These are phyloP conservation scores for Plebejus melissa DNA, from an alignment of 2,888 invertebrate genomes.

Conservation along the genomic window DNA sequence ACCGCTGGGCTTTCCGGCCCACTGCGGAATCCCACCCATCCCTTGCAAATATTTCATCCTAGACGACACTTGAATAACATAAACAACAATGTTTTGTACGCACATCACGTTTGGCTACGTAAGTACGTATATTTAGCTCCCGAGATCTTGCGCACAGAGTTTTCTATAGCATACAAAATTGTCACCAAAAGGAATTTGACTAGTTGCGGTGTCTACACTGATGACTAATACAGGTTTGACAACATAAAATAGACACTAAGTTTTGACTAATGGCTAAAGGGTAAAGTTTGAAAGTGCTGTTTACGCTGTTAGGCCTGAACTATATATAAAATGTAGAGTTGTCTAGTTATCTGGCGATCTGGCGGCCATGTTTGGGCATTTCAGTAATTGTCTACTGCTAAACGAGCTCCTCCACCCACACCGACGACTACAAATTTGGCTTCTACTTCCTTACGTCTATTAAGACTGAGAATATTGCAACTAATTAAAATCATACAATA, in stretches of 20 bases:
- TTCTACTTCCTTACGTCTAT: not conserved
- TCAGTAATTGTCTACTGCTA: slow-evolving; percentile 1
- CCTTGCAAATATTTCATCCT: not conserved
- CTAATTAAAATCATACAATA: not conserved
- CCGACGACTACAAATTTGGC: not conserved
- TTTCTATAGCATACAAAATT: too few relatives aligned
- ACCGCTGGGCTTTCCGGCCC: not conserved
- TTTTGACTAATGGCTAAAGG: too few relatives aligned
- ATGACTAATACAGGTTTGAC: too few relatives aligned
- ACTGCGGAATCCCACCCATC: not conserved
- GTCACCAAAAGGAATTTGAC: too few relatives aligned
- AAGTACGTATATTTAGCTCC: too few relatives aligned
- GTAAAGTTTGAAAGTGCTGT: not conserved
- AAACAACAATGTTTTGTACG: not conserved
- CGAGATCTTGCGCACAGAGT: too few relatives aligned
- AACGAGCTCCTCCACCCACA: not conserved
- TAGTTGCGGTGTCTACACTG: too few relatives aligned
- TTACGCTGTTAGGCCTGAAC: not conserved
- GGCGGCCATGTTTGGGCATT: not conserved
- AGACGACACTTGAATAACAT: not conserved
- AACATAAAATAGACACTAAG: too few relatives aligned
- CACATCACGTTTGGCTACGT: not conserved
- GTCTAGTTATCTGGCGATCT: not conserved
- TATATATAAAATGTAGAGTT: not conserved
- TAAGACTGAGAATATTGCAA: not conserved